These are phyloP conservation scores for Polypedilum vanderplanki DNA, from an alignment of 1,140 invertebrate genomes.

Conservation along the genomic window DNA sequence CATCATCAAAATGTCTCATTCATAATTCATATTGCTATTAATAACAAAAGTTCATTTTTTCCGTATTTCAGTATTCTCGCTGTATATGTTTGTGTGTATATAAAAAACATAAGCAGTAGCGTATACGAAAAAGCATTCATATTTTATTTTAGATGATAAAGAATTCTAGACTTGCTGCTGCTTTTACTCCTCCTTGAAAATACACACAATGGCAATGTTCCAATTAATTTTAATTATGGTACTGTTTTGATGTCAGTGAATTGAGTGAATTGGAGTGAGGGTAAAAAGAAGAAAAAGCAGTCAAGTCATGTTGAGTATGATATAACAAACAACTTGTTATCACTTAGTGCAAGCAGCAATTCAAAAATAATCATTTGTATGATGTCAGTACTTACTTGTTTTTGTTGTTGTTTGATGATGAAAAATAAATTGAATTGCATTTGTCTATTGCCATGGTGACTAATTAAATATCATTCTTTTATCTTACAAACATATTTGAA, in stretches of 20 bases:
- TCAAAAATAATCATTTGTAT: no score
- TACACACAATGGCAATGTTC: slow-evolving; percentile 6
- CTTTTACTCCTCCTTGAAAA: neutral
- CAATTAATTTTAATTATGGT: slow-evolving; percentile 15
- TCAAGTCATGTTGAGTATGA: neutral
- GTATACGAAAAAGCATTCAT: neutral
- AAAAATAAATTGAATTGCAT: no score
- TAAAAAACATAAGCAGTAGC: neutral
- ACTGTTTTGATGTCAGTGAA: slow-evolving; percentile 2
- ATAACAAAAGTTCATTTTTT: slow-evolving; percentile 3
- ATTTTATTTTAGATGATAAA: neutral
- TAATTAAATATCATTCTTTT: no score
- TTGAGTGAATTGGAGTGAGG: no score
- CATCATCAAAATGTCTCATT: slow-evolving; percentile 6
- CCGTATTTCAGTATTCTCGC: neutral
- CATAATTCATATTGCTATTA: slow-evolving; percentile 14
- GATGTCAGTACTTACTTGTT: no score
- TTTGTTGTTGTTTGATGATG: no score
- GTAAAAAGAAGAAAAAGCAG: neutral
- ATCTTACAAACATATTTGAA: no score
- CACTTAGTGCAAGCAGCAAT: neutral
- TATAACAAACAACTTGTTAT: slow-evolving; percentile 9
- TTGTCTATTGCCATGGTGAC: no score
- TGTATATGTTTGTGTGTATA: neutral
- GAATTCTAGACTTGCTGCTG: neutral